These are phyloP conservation scores for Telenomus remus DNA, from an alignment of 1,140 invertebrate genomes.

Conservation along the genomic window DNA sequence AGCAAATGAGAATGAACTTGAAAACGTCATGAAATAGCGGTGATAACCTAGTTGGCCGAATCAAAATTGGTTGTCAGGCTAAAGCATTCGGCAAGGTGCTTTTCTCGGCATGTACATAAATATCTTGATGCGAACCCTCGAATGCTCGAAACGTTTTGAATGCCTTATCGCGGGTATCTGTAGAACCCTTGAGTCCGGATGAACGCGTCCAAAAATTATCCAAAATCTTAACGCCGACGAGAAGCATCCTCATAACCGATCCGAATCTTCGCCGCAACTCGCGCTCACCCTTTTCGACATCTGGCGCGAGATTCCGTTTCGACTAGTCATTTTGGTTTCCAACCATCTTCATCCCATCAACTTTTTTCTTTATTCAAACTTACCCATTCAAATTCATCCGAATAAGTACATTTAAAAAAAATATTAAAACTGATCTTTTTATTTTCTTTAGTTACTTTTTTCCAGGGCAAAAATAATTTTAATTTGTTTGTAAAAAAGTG, in stretches of 20 bases:
- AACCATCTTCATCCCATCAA: conserved; percentile 6
- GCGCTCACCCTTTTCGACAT: conserved; percentile 42
- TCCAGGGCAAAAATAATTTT: too few relatives aligned
- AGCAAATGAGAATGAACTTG: conserved; percentile 25
- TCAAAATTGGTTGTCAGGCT: conserved; percentile 48
- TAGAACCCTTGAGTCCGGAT: conserved; percentile 71
- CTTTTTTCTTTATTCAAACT: conserved; percentile 14
- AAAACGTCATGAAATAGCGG: conserved; percentile 26
- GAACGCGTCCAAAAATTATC: conserved; percentile 74
- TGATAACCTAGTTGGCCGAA: conserved; percentile 27
- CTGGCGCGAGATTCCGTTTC: conserved; percentile 22
- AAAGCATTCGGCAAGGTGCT: conserved; percentile 44
- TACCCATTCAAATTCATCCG: conserved; percentile 8
- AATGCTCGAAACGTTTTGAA: conserved; percentile 72
- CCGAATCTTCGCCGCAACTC: conserved; percentile 63
- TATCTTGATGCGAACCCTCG: conserved; percentile 64
- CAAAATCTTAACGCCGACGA: conserved; percentile 63
- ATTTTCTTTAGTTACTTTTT: too few relatives aligned
- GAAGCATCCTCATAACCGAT: conserved; percentile 70
- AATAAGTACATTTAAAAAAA: too few relatives aligned
- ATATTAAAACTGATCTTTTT: too few relatives aligned
- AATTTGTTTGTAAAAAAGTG: conserved; percentile 42
- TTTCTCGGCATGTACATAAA: conserved; percentile 53
- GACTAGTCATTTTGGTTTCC: conserved; percentile 40
- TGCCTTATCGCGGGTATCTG: conserved; percentile 72